Evolutionary conservation across 2,113 vertebrate species (phyloP).

Genomic region (Dinomys branickii): DNA sequence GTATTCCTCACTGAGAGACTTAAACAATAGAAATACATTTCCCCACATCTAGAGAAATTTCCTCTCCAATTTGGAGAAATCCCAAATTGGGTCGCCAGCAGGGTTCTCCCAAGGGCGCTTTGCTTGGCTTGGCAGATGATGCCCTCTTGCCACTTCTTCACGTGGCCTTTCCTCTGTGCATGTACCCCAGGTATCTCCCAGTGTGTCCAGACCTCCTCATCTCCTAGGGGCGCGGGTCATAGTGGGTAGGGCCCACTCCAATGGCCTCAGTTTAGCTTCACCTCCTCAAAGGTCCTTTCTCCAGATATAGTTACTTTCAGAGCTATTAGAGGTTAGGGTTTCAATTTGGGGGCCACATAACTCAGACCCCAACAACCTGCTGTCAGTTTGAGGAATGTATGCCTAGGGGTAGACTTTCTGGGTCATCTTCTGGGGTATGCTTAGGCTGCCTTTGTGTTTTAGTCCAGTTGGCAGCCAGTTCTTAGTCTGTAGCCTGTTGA

Average conservation of each 20-base stretch:
- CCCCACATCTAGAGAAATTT: neutral
- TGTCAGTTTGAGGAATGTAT: neutral
- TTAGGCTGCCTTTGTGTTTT: neutral
- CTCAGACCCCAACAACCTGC: neutral
- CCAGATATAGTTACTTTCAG: neutral
- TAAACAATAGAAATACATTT: neutral
- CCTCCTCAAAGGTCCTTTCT: neutral
- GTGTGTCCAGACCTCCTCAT: neutral
- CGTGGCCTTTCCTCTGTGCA: neutral
- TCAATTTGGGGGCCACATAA: neutral
- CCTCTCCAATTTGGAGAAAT: neutral
- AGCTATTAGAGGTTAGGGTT: neutral
- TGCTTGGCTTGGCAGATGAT: neutral
- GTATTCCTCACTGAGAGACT: neutral
- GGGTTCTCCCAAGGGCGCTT: neutral
- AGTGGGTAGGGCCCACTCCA: neutral
- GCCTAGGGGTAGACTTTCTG: neutral
- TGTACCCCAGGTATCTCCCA: neutral
- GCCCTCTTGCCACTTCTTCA: neutral
- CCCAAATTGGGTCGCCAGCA: neutral
- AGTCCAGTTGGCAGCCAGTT: neutral
- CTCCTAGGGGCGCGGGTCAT: neutral
- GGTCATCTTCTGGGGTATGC: neutral
- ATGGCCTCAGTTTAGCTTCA: neutral
- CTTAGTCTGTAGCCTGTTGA: neutral